These are phyloP conservation scores for Bombycilla garrulus DNA, from an alignment of 2,113 vertebrate genomes.

Conservation along the genomic window DNA sequence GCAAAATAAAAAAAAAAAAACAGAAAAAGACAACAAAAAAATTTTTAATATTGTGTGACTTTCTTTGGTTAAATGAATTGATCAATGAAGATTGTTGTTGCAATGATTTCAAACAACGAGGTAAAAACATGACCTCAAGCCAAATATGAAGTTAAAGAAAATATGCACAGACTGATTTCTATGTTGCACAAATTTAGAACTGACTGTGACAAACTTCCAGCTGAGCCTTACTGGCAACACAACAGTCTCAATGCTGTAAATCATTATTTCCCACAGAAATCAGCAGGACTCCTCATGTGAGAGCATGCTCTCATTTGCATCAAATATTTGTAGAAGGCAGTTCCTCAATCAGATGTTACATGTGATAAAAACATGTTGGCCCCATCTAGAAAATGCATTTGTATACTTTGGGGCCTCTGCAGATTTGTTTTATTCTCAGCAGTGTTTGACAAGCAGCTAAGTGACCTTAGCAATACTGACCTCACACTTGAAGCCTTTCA, in stretches of 20 bases:
- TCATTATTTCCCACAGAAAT: not conserved
- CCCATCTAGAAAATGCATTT: not conserved
- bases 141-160: not conserved
- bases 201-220: not conserved
- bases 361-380: not conserved
- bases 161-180: not conserved
- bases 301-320: not conserved
- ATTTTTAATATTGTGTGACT: not conserved
- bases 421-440: not conserved
- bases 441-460: not conserved
- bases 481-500: not conserved
- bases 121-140: not conserved
- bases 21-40: fast-evolving
- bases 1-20: not conserved
- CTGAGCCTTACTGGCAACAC: not conserved
- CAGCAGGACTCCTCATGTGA: not conserved
- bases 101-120: not conserved
- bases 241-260: not conserved
- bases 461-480: not conserved
- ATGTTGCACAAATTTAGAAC: not conserved
- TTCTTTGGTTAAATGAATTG: not conserved
- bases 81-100: not conserved
- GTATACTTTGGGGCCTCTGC: not conserved
- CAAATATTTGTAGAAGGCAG: not conserved
- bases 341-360: not conserved